Percentiles rank a stretch among this genome's conserved stretches.
Evolutionary conservation across 2,888 invertebrate species (phyloP).

Genomic region (Cantharis rufa): DNA sequence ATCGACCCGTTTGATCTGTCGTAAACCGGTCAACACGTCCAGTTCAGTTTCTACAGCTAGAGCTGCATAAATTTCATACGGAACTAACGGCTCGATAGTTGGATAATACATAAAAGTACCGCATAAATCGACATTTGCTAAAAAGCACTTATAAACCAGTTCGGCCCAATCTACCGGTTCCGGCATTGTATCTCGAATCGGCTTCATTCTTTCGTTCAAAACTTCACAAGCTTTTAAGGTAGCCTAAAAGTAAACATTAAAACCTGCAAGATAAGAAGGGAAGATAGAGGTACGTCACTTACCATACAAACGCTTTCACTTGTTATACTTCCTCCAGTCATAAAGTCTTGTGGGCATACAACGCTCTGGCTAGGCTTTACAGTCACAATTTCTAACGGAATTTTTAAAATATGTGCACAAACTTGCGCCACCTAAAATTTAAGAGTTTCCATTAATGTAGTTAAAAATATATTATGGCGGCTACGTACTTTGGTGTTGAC

Average conservation of each 20-base stretch:
- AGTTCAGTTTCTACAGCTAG: constrained; percentile 69
- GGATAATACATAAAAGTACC: constrained; percentile 60
- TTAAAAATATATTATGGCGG: background rate
- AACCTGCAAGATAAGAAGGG: no score
- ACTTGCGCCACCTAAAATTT: background rate
- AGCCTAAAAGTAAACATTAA: background rate
- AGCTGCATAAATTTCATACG: constrained; percentile 68
- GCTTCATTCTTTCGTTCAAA: constrained; percentile 43
- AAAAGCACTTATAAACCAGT: constrained; percentile 59
- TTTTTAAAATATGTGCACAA: background rate
- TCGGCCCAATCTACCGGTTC: constrained; percentile 61
- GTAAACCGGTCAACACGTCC: constrained; percentile 54
- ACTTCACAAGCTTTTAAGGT: background rate
- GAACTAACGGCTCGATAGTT: background rate
- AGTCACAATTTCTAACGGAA: background rate
- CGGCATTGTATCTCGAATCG: constrained; percentile 60
- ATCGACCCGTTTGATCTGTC: constrained; percentile 69
- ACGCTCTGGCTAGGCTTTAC: background rate
- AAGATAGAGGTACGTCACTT: background rate
- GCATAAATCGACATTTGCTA: constrained; percentile 62
- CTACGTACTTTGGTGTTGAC: background rate
- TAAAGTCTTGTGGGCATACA: background rate
- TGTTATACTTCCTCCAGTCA: background rate
- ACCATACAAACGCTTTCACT: background rate
- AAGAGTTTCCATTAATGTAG: background rate